These are phyloP conservation scores for Anabas testudineus DNA, from an alignment of 2,797 vertebrate species.

Conservation along the genomic window DNA sequence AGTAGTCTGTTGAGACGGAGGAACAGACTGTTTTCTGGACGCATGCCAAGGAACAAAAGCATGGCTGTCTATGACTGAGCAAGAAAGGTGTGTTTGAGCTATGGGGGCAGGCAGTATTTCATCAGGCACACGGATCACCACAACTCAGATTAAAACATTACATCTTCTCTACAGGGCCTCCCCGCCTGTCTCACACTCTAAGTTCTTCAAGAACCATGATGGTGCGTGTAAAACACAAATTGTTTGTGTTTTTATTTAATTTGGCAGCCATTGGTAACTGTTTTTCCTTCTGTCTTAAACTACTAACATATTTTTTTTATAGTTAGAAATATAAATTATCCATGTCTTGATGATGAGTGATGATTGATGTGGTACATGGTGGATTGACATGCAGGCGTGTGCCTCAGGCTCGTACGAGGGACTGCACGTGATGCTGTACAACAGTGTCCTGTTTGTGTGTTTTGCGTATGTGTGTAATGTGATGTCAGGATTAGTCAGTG, in stretches of 20 bases:
- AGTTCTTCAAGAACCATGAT: constrained; percentile 5
- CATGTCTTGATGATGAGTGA: not conserved
- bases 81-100: constrained; percentile 28
- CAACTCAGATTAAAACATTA: constrained; percentile 68
- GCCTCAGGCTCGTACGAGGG: constrained; percentile 31
- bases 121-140: constrained; percentile 66
- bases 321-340: not conserved
- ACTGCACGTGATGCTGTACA: constrained; percentile 21
- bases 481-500: constrained; percentile 49
- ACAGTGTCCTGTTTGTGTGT: not conserved
- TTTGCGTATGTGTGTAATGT: constrained; percentile 1
- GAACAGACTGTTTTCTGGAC: not conserved
- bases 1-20: not conserved
- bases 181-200: constrained; percentile 15
- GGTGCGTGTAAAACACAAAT: not conserved
- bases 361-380: constrained; percentile 26
- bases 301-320: not conserved
- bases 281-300: not conserved
- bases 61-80: not conserved
- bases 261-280: not conserved
- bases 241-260: too few species aligned
- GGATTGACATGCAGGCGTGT: constrained; percentile 35
- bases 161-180: constrained; percentile 43
- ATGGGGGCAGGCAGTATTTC: constrained; percentile 66
- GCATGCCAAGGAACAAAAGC: not conserved